These are phyloP conservation scores for Camptogramma bilineatum DNA, from an alignment of 2,888 invertebrate genomes.

Conservation along the genomic window DNA sequence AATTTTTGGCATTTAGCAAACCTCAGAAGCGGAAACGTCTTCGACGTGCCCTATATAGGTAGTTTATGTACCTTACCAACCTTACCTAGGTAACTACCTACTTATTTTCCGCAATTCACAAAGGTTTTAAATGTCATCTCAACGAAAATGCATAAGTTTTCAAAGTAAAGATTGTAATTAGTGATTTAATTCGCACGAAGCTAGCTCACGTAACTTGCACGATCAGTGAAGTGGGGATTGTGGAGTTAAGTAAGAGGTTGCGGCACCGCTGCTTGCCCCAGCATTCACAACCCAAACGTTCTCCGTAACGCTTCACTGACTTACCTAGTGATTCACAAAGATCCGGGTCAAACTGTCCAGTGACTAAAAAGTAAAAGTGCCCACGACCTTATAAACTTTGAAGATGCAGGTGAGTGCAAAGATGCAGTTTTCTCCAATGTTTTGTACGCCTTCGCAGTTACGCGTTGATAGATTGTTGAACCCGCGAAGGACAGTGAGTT, in stretches of 20 bases:
- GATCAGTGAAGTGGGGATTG: conserved; percentile 51
- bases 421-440: conserved; percentile 55
- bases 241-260: conserved; percentile 82
- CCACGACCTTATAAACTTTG: conserved; percentile 40
- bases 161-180: conserved; percentile 16
- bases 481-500: conserved; percentile 61
- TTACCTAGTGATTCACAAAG: conserved; percentile 57
- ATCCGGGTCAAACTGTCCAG: conserved; percentile 68
- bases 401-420: conserved; percentile 74
- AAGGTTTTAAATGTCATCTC: conserved; percentile 9
- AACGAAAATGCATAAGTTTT: conserved; percentile 9
- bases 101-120: conserved; percentile 17
- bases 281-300: conserved; percentile 72
- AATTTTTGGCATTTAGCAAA: background rate
- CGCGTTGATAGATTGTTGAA: conserved; percentile 52
- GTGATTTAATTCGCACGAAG: conserved; percentile 33
- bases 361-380: conserved; percentile 74
- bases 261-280: conserved; percentile 63
- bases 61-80: too few relatives aligned
- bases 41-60: conserved; percentile 1
- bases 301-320: conserved; percentile 63
- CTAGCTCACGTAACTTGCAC: conserved; percentile 32
- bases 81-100: too few relatives aligned
- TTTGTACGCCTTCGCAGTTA: conserved; percentile 49
- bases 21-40: conserved; percentile 3